Conservation (phyloP, 2,113 vertebrate species). For the Plecturocebus donacophilus region DNA sequence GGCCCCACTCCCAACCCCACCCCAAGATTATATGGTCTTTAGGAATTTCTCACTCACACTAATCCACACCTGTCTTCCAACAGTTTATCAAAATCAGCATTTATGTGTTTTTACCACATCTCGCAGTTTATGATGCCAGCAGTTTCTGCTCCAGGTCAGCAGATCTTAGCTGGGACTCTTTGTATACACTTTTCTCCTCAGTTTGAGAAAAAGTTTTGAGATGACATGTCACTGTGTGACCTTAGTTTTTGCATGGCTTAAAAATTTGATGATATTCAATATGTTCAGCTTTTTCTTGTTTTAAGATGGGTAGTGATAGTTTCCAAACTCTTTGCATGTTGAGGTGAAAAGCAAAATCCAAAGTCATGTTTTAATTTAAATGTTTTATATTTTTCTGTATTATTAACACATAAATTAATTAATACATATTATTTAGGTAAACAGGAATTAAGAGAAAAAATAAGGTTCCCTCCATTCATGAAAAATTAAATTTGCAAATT, state of each 20-base stretch:
- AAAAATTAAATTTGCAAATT: neutral
- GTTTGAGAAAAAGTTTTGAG: neutral
- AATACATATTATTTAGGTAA: neutral
- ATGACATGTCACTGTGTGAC: neutral
- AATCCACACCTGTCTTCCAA: accelerated
- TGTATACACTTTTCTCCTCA: neutral
- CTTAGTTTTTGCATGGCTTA: neutral
- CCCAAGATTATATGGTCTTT: neutral
- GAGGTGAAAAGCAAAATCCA: neutral
- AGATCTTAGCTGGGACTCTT: neutral
- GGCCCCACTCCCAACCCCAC: accelerated
- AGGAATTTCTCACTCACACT: neutral
- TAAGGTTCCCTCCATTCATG: accelerated
- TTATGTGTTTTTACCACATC: neutral
- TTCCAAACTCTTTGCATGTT: neutral
- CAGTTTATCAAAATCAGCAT: neutral
- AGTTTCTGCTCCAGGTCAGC: neutral
- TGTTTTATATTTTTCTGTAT: neutral
- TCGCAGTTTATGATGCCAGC: neutral
- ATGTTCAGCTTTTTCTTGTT: neutral
- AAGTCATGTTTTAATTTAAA: neutral
- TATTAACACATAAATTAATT: neutral
- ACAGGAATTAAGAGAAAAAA: neutral
- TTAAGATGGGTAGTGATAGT: neutral
- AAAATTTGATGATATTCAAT: neutral